Conservation (phyloP, 1,140 invertebrate genomes). For the Mamestra configurata region DNA sequence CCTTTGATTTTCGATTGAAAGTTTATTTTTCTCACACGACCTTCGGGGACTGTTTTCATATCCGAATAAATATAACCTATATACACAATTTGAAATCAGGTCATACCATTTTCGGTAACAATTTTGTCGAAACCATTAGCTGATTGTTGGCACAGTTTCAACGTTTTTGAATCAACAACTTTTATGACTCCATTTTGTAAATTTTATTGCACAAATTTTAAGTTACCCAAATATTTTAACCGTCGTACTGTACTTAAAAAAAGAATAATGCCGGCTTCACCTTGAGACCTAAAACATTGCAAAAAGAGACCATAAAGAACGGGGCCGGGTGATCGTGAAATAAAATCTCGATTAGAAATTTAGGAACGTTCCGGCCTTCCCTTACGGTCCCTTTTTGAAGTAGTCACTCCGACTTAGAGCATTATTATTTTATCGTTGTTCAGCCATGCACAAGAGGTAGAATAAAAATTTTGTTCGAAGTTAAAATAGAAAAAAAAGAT, state of each 20-base stretch:
- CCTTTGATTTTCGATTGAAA: not conserved
- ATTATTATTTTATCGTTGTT: conserved; percentile 84
- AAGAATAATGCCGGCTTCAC: conserved; percentile 70
- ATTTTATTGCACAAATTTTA: conserved; percentile 56
- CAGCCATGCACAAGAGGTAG: conserved; percentile 73
- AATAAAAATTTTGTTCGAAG: conserved; percentile 75
- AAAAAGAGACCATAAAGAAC: conserved; percentile 74
- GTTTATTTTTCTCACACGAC: not conserved
- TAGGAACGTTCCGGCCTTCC: conserved; percentile 72
- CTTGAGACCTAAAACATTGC: conserved; percentile 72
- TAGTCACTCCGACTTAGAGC: conserved; percentile 63
- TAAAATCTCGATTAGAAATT: conserved; percentile 82
- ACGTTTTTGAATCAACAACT: conserved; percentile 52
- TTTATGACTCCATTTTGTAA: conserved; percentile 54
- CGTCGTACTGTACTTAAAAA: conserved; percentile 41
- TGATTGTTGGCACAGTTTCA: conserved; percentile 61
- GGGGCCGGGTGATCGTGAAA: conserved; percentile 70
- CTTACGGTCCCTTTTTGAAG: conserved; percentile 72
- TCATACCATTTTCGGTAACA: conserved; percentile 45
- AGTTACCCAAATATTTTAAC: conserved; percentile 51
- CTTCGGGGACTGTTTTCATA: not conserved
- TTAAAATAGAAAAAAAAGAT: conserved; percentile 71
- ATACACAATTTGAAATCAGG: conserved; percentile 40
- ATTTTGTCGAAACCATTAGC: conserved; percentile 53
- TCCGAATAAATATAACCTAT: not conserved